phyloP scores from a whole-genome alignment of 2,888 invertebrate genomes.

The Gerris lacustris region DNA sequence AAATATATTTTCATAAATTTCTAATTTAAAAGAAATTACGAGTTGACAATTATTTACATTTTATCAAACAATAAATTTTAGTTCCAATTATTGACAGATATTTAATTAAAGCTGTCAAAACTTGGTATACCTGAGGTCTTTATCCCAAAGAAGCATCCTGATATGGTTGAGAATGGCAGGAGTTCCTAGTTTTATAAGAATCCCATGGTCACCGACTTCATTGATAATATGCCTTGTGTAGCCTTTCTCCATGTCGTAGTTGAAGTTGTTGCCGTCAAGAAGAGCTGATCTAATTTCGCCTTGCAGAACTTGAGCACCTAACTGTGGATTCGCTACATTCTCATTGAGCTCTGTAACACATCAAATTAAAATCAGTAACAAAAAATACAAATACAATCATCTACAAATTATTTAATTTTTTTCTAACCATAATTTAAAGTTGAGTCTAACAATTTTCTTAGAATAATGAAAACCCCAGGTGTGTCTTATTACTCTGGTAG shows the following conservation, averaged over 20 bases:
- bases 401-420: too few relatives aligned
- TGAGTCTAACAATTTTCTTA: too few relatives aligned
- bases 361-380: neutral
- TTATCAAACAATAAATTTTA: too few relatives aligned
- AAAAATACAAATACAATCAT: too few relatives aligned
- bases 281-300: slow-evolving; percentile 83
- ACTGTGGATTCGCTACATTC: slow-evolving; percentile 73
- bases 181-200: slow-evolving; percentile 69
- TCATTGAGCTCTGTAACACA: slow-evolving; percentile 61
- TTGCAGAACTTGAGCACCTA: slow-evolving; percentile 72
- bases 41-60: too few relatives aligned
- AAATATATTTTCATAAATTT: too few relatives aligned
- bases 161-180: slow-evolving; percentile 88
- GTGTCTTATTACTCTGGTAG: too few relatives aligned
- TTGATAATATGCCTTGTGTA: slow-evolving; percentile 75
- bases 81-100: neutral
- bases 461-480: too few relatives aligned
- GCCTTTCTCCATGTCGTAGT: slow-evolving; percentile 86
- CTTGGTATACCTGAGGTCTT: slow-evolving; percentile 56
- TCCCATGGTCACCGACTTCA: slow-evolving; percentile 58
- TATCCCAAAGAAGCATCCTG: slow-evolving; percentile 85
- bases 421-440: too few relatives aligned
- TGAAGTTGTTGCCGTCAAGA: slow-evolving; percentile 74
- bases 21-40: too few relatives aligned
- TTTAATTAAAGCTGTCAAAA: neutral